Evolutionary conservation across 2,113 vertebrate species (phyloP).

Genomic region (Malurus elegans): DNA sequence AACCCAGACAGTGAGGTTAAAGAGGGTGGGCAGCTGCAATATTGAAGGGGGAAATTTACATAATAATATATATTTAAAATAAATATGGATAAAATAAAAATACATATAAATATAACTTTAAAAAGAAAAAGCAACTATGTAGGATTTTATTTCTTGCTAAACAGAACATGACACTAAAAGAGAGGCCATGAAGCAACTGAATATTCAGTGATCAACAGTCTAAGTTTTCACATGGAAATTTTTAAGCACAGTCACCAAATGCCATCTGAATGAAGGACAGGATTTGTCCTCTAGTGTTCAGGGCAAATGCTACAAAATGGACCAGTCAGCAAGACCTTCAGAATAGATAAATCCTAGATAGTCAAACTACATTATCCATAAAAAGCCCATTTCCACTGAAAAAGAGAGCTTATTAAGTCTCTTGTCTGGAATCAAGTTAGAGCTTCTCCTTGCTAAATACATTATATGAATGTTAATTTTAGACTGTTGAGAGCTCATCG

Average conservation of each 20-base stretch:
- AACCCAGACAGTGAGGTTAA: neutral
- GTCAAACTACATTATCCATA: neutral
- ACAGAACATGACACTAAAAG: neutral
- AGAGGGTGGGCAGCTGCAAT: neutral
- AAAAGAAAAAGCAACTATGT: neutral
- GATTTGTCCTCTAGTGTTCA: neutral
- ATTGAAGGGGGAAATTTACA: neutral
- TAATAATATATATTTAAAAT: too few species aligned
- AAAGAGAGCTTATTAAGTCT: constrained; percentile 1
- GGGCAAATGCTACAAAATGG: neutral
- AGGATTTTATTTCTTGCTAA: neutral
- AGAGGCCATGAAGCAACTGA: neutral
- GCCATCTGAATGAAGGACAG: neutral
- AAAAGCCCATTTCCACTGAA: neutral
- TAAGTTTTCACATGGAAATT: neutral
- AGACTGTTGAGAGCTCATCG: constrained; percentile 24
- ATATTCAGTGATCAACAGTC: neutral
- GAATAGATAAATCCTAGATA: neutral
- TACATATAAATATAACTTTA: neutral
- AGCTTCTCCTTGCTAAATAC: constrained; percentile 23
- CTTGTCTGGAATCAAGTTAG: neutral
- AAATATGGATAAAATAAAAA: neutral
- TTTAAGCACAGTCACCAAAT: neutral
- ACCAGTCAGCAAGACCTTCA: constrained; percentile 14
- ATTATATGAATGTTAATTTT: constrained; percentile 49